Evolutionary conservation across 2,113 vertebrate genomes (phyloP), one percentile per base, ranked within the genome.

Genomic region (Lepus europaeus): DNA sequence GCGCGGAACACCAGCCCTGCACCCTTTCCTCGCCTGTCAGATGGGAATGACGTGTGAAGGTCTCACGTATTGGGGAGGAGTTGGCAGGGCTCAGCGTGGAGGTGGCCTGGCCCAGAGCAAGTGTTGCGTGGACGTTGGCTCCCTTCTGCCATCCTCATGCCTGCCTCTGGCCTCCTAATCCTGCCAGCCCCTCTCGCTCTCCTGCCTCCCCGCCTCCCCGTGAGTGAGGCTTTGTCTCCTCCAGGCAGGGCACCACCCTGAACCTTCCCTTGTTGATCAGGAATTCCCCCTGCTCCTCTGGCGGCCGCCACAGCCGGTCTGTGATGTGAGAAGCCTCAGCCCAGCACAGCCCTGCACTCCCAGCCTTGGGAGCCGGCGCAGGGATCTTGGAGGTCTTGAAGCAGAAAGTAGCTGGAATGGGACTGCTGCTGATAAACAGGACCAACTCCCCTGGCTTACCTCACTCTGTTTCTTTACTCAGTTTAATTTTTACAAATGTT

Each of bases 391-490:
- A 93, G 36, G 2, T 51, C 23, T 72, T 81, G 78, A 76, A 87
- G 51, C 51, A 45, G 79, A 82, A 64, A 63, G 9, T 64, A 96
- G 14, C 59, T 25, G 1, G 9, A 16, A 70, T 63, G 36, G 39
- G 39, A 79, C 61, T 88, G 19, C 78, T 93, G 78, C 12, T 95
- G 39, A 95, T 77, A 36, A 85, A 73, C 49, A 31, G 13, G 22
- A 33, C 59, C 74, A 87, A 29, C 70, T 82, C 61, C 53, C n/a
- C 33, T 36, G 9, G 31, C 17, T 95, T 82, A 36, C 45, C 59
- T 91, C 63, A 25, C 78, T 68, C 16, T 69, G 2, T 63, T 79
- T 72, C 86, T 66, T 85, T 27, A 51, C 59, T 81, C 33, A 45
- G 7, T 45, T 85, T 82, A 51, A 19, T 4, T 89, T 94, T 76